Base-by-base conservation (phyloP, 2,797 vertebrate genomes). In the Clarias platycephalus region DNA sequence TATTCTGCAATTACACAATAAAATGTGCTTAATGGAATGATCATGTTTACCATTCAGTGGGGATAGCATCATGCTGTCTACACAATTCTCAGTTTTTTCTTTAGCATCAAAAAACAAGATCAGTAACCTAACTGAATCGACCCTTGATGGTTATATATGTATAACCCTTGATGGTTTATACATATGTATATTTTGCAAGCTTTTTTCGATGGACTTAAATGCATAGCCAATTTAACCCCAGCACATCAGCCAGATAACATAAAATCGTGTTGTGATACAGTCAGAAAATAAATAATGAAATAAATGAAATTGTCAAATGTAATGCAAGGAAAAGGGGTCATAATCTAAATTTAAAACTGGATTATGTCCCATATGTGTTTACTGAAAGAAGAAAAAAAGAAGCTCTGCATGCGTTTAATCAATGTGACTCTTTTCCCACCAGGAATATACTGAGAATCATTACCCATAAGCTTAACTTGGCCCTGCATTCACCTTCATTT, bases 401-500 rank as follows among this genome's bases (percentile, higher is more conserved):
- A n/a, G 84, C 71, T 37, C 0, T 60, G 24, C 83, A 24, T 81
- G 86, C 72, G 64, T 88, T 88, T 86, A 86, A 86, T 88, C 80
- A 86, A 78, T 66, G 49, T 77, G 81, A 87, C 87, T 85, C 26
- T 53, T 77, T 81, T 80, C 86, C 67, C 79, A 72, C 85, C 40
- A 71, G 83, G 83, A 87, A 82, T 80, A 80, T 70, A 62, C 72
- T 68, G 82, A 84, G 80, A 85, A 89, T 85, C 83, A 89, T 89
- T 88, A 88, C 79, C 80, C 81, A 75, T 85, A 74, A 83, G 44
- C 67, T 85, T 86, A 88, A 75, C 80, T 75, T 81, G 68, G 67
- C 81, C 75, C 81, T 40, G 77, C 70, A 66, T 84, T 87, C 76
- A 85, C 70, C 83, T 82, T 71, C 74, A 84, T 81, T 75, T 83